Evolutionary conservation across 1,140 invertebrate genomes (phyloP).

Genomic region (Belonocnema kinseyi): DNA sequence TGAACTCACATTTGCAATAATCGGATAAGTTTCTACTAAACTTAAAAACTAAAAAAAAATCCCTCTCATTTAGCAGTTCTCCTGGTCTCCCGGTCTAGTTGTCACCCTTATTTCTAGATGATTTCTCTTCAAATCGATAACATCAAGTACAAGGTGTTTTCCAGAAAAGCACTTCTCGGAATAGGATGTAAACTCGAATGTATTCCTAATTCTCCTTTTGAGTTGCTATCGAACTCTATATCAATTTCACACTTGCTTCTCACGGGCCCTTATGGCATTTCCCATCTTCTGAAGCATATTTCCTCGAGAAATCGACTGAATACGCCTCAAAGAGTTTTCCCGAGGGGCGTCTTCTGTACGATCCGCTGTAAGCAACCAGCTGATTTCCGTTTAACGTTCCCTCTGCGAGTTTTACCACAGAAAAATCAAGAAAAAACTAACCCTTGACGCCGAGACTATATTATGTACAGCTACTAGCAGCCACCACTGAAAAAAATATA

Average conservation of each 20-base stretch:
- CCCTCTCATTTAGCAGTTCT: too few relatives aligned
- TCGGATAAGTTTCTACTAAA: too few relatives aligned
- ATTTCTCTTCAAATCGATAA: conserved; percentile 31
- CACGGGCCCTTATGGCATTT: conserved; percentile 50
- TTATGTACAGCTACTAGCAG: too few relatives aligned
- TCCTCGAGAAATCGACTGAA: conserved; percentile 53
- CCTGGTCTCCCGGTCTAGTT: background rate
- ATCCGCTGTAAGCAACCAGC: conserved; percentile 59
- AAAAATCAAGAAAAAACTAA: conserved; percentile 40
- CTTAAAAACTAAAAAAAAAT: too few relatives aligned
- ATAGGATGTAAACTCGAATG: conserved; percentile 5
- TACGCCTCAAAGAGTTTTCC: conserved; percentile 65
- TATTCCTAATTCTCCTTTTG: conserved; percentile 32
- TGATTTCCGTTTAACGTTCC: conserved; percentile 70
- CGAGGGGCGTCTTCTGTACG: conserved; percentile 55
- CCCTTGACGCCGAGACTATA: conserved; percentile 16
- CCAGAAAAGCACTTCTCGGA: background rate
- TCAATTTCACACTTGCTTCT: conserved; percentile 68
- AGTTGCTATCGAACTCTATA: conserved; percentile 38
- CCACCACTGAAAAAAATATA: background rate
- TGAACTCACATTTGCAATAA: too few relatives aligned
- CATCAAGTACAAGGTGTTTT: conserved; percentile 8
- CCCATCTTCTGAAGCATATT: conserved; percentile 61
- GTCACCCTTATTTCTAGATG: conserved; percentile 28
- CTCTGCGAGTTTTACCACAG: conserved; percentile 41